These are phyloP conservation scores for Leucophenga montana DNA, from an alignment of 2,888 invertebrate species.

Conservation along the genomic window DNA sequence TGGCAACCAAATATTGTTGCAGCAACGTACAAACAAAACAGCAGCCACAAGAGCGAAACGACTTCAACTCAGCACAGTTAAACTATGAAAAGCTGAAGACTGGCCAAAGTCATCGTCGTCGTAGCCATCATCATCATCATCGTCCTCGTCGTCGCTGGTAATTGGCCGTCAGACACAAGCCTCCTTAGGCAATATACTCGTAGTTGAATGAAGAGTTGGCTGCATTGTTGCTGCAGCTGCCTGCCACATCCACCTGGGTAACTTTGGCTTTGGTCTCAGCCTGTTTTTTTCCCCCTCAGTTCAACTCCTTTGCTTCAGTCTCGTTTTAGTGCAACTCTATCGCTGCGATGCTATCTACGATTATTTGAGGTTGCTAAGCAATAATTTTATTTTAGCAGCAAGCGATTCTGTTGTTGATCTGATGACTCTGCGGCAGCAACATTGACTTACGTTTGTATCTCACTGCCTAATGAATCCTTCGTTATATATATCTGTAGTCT, in stretches of 20 bases:
- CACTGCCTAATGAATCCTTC: not conserved
- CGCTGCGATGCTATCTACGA: conserved; percentile 21
- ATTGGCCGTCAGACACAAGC: conserved; percentile 49
- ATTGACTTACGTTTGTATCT: not conserved
- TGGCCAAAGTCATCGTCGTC: no score
- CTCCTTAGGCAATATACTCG: conserved; percentile 20
- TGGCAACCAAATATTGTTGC: conserved; percentile 66
- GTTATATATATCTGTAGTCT: conserved; percentile 35
- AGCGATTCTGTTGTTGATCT: not conserved
- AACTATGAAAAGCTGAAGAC: no score
- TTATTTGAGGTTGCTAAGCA: conserved; percentile 54
- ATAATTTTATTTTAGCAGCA: conserved; percentile 60
- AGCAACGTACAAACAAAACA: conserved; percentile 35
- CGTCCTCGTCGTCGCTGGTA: conserved; percentile 38
- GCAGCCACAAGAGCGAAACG: not conserved
- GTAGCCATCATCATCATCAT: not conserved
- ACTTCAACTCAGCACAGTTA: no score
- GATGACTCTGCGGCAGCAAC: not conserved
- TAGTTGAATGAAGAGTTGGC: conserved; percentile 7
- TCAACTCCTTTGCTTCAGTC: conserved; percentile 25
- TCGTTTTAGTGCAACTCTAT: conserved; percentile 42
- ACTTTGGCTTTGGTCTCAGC: conserved; percentile 13
- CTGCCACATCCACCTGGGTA: conserved; percentile 48
- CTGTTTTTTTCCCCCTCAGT: conserved; percentile 16
- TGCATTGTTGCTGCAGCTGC: conserved; percentile 35